Conservation (phyloP, 92 coral and sea anemone species). For the Parazoanthus atlanticus region DNA sequence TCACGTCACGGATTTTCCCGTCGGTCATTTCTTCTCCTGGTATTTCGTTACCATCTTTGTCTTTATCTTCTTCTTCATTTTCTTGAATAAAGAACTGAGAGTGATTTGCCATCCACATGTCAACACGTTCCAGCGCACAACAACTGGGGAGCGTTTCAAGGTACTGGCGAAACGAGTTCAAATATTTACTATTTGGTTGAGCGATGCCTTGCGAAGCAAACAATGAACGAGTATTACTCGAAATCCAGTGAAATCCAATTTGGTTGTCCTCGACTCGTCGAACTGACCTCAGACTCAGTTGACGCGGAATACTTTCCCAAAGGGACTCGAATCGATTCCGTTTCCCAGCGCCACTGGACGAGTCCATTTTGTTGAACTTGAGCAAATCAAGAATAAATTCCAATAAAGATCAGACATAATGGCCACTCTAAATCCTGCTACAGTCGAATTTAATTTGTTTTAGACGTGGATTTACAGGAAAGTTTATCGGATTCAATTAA, state of each 20-base stretch:
- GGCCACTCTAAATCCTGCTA: too few species aligned
- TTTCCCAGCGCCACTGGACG: background rate
- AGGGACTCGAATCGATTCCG: background rate
- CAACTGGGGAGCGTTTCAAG: background rate
- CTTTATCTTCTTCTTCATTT: background rate
- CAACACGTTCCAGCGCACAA: background rate
- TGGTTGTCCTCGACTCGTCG: background rate
- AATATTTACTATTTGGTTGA: background rate
- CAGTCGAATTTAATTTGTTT: too few species aligned
- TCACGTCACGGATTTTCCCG: too few species aligned
- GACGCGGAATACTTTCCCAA: background rate
- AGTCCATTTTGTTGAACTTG: too few species aligned
- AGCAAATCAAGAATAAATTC: too few species aligned
- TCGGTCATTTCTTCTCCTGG: background rate
- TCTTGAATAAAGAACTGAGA: slow-evolving; percentile 2
- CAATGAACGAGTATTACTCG: background rate
- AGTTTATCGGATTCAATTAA: too few species aligned
- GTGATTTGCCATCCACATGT: background rate
- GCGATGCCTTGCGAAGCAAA: background rate
- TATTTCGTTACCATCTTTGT: background rate
- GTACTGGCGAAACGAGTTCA: background rate
- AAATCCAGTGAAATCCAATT: background rate
- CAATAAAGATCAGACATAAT: too few species aligned
- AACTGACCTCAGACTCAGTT: background rate
- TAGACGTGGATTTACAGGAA: too few species aligned